Percentiles rank a stretch among this genome's conserved stretches.
Evolutionary conservation across 1,140 invertebrate genomes (phyloP).

Genomic region (Drosophila persimilis): DNA sequence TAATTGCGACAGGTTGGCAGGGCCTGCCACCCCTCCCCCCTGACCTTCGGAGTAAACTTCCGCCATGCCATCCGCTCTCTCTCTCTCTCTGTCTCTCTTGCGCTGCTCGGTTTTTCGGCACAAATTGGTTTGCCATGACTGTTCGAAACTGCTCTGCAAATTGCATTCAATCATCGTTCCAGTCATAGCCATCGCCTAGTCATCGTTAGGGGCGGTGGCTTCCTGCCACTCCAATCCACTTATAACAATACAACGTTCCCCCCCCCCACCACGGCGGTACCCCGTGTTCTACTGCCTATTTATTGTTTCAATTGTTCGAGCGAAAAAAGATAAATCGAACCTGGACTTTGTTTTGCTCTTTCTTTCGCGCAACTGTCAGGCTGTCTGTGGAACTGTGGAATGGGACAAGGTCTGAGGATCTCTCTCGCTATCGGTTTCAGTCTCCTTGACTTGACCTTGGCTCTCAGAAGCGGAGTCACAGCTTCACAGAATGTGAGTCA

Average conservation of each 20-base stretch:
- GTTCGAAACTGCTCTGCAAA: conserved; percentile 27
- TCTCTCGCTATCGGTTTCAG: too few species aligned
- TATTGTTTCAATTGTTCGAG: conserved; percentile 28
- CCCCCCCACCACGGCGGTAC: too few species aligned
- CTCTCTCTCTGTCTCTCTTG: too few species aligned
- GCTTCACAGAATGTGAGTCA: conserved; percentile 13
- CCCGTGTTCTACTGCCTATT: neutral
- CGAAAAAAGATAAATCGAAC: conserved; percentile 19
- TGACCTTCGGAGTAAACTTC: conserved; percentile 35
- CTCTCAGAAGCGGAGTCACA: conserved; percentile 1
- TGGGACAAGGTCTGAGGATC: too few species aligned
- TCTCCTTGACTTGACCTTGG: conserved; percentile 22
- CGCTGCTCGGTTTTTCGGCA: conserved; percentile 14
- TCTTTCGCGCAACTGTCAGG: neutral
- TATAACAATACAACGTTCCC: too few species aligned
- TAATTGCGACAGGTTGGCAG: conserved; percentile 37
- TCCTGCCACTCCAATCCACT: too few species aligned
- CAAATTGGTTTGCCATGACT: conserved; percentile 47
- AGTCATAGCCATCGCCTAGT: conserved; percentile 37
- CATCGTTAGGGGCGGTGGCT: too few species aligned
- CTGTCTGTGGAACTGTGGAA: too few species aligned
- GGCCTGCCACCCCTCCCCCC: conserved; percentile 23
- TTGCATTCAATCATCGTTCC: conserved; percentile 36
- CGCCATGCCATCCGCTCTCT: conserved; percentile 15
- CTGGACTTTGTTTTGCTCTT: conserved; percentile 3